A percentile compares a stretch with the other conserved stretches of the same genome.
Evolutionary conservation across 2,113 vertebrate species (phyloP).

Genomic region (Ciconia maguari): DNA sequence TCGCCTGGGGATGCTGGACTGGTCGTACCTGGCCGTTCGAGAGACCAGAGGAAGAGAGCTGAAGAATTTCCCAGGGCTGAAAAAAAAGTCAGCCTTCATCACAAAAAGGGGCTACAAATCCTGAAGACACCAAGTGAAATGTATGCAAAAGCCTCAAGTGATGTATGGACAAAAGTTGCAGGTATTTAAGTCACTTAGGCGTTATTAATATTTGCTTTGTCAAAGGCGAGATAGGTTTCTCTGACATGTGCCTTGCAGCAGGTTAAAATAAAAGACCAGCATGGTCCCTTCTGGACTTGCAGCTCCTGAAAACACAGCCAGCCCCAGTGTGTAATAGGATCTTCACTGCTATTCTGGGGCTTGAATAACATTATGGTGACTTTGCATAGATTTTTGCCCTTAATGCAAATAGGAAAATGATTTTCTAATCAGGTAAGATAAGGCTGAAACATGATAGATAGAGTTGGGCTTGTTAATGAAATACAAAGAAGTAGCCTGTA

Average conservation of each 20-base stretch:
- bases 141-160: neutral
- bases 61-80: neutral
- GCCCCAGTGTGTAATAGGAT: constrained; percentile 40
- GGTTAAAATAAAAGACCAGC: constrained; percentile 13
- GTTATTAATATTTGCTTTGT: neutral
- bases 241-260: constrained; percentile 30
- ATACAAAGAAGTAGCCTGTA: neutral
- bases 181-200: neutral
- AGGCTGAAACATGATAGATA: constrained; percentile 11
- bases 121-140: neutral
- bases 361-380: constrained; percentile 57
- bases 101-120: neutral
- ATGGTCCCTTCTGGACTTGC: neutral
- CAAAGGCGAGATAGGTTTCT: neutral
- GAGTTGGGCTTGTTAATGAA: neutral
- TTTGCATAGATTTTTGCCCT: constrained; percentile 59
- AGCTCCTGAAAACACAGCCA: constrained; percentile 30
- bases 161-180: neutral
- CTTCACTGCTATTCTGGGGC: neutral
- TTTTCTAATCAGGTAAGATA: constrained; percentile 49
- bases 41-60: fast-evolving
- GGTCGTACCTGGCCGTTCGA: fast-evolving
- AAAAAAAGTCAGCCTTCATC: neutral
- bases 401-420: constrained; percentile 36
- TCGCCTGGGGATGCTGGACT: neutral